phyloP scores from a whole-genome alignment of 1,140 invertebrate species.

The Euborellia annulipes region DNA sequence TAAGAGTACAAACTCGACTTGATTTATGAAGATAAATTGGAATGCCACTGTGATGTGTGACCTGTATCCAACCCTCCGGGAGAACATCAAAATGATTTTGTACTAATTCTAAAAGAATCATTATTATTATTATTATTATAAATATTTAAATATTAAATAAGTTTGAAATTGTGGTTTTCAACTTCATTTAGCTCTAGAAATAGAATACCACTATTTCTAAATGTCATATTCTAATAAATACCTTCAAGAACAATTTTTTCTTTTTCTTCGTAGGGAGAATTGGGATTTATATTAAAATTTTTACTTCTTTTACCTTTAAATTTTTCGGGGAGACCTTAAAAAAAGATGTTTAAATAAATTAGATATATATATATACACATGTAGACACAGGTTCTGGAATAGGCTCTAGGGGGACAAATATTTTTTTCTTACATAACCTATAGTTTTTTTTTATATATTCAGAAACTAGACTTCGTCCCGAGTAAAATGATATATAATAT shows the following conservation, averaged over 20 bases:
- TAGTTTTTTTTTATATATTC: too few relatives aligned
- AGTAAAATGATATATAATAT: conserved; percentile 1
- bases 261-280: conserved; percentile 53
- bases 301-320: conserved; percentile 45
- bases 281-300: conserved; percentile 36
- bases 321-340: conserved; percentile 48
- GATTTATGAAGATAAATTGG: conserved; percentile 78
- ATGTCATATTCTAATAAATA: conserved; percentile 24
- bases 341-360: too few relatives aligned
- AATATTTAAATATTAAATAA: too few relatives aligned
- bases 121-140: conserved; percentile 3
- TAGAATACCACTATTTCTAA: too few relatives aligned
- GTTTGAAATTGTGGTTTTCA: too few relatives aligned
- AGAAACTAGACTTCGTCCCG: too few relatives aligned
- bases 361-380: background rate
- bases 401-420: too few relatives aligned
- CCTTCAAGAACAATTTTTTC: conserved; percentile 73
- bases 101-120: conserved; percentile 50
- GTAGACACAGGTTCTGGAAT: background rate
- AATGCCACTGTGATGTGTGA: conserved; percentile 92
- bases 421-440: too few relatives aligned
- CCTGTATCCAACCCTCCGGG: conserved; percentile 91
- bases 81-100: conserved; percentile 92
- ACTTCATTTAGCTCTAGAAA: too few relatives aligned
- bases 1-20: conserved; percentile 68